Evolutionary conservation across 2,888 invertebrate species (phyloP).

Genomic region (Carcina quercana): DNA sequence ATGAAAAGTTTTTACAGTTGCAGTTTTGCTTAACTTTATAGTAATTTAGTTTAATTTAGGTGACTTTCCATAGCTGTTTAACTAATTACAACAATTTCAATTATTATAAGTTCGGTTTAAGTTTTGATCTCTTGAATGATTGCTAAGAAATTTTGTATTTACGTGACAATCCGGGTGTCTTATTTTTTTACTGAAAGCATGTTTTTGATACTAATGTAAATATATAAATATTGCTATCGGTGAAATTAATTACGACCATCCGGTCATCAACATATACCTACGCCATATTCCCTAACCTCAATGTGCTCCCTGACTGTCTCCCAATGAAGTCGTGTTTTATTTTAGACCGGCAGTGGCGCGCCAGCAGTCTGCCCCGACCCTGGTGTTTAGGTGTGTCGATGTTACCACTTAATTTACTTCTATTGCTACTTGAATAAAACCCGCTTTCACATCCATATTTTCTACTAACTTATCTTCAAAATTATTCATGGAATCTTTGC

Average conservation of each 20-base stretch:
- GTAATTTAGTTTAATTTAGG: too few relatives aligned
- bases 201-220: too few relatives aligned
- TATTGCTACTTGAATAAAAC: conserved; percentile 47
- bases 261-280: not conserved
- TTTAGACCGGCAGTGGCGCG: conserved; percentile 75
- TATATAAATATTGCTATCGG: not conserved
- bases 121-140: too few relatives aligned
- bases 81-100: too few relatives aligned
- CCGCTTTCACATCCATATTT: not conserved
- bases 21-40: too few relatives aligned
- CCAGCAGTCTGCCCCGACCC: conserved; percentile 73
- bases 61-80: too few relatives aligned
- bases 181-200: not conserved
- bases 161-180: not conserved
- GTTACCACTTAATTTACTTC: conserved; percentile 54
- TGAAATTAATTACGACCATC: not conserved
- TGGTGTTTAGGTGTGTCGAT: conserved; percentile 76
- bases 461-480: not conserved
- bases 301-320: conserved; percentile 41
- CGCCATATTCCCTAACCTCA: conserved; percentile 22
- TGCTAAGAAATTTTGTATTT: too few relatives aligned
- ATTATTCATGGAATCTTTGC: not conserved
- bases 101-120: too few relatives aligned
- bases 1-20: too few relatives aligned
- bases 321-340: conserved; percentile 67